Conservation (phyloP, 2,113 vertebrate species). For the Anoura caudifer region DNA sequence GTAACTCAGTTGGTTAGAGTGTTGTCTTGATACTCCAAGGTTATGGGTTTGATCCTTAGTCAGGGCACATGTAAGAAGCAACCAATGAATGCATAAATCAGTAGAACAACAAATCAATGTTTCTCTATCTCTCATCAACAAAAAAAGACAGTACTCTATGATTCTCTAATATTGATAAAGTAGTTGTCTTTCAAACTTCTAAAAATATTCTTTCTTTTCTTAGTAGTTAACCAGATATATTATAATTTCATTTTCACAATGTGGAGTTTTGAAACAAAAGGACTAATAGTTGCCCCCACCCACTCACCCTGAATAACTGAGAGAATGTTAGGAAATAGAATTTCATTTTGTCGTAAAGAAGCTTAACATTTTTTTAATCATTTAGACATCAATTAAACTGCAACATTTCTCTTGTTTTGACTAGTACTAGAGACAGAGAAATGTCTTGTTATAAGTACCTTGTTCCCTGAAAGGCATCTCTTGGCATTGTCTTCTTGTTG, state of each 20-base stretch:
- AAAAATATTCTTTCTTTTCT: neutral
- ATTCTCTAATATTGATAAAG: neutral
- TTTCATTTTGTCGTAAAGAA: constrained; percentile 27
- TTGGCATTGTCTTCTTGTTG: neutral
- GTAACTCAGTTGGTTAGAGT: too few relatives aligned
- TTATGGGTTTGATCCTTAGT: too few relatives aligned
- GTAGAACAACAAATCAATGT: too few relatives aligned
- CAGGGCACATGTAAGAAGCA: too few relatives aligned
- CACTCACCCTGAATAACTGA: neutral
- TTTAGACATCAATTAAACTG: neutral
- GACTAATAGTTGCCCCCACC: neutral
- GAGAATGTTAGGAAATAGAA: constrained; percentile 16
- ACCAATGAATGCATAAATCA: too few relatives aligned
- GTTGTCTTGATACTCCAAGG: too few relatives aligned
- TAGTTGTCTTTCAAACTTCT: neutral
- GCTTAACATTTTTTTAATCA: neutral
- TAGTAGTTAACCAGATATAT: neutral
- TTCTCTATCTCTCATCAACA: too few relatives aligned
- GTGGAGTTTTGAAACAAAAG: constrained; percentile 25
- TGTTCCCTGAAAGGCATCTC: neutral
- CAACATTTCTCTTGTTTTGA: constrained; percentile 17
- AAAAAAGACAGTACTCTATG: neutral
- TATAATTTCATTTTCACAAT: neutral
- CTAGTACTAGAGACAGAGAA: neutral
- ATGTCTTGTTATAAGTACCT: neutral